A percentile compares a stretch with the other conserved stretches of the same genome.
These are phyloP conservation scores for Pao palembangensis DNA, from an alignment of 2,113 vertebrate species.

Conservation along the genomic window DNA sequence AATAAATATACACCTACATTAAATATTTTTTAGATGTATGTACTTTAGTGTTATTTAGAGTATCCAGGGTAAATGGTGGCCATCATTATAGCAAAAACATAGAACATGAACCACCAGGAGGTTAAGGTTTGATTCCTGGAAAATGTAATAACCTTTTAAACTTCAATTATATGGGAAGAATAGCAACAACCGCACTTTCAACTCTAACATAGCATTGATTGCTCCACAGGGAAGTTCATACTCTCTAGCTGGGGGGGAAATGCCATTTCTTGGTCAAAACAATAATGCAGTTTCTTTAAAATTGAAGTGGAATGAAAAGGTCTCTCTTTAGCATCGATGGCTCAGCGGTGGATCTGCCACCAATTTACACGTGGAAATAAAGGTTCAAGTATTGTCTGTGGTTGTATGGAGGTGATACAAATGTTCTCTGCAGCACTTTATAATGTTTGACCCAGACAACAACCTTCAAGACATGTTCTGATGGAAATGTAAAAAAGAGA, in stretches of 20 bases:
- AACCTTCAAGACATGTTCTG: slow-evolving; percentile 6
- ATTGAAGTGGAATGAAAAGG: slow-evolving; percentile 22
- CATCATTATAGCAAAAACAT: slow-evolving; percentile 12
- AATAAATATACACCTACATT: too few relatives aligned
- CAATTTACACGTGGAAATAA: neutral
- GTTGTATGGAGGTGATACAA: neutral
- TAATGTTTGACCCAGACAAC: neutral
- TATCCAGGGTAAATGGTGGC: slow-evolving; percentile 5
- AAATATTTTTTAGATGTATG: too few relatives aligned
- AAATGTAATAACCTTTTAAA: slow-evolving; percentile 39
- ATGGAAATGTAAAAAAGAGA: slow-evolving; percentile 40
- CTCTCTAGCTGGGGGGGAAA: neutral
- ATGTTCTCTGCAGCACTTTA: neutral
- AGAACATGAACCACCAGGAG: neutral
- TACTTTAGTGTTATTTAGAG: neutral
- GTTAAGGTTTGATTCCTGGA: slow-evolving; percentile 11
- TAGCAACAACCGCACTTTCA: slow-evolving; percentile 18
- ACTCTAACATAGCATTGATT: slow-evolving; percentile 13
- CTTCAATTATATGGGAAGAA: slow-evolving; percentile 28
- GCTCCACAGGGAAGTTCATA: neutral
- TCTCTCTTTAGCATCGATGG: slow-evolving; percentile 2
- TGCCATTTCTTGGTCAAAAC: slow-evolving; percentile 10
- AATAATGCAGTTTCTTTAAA: slow-evolving; percentile 11
- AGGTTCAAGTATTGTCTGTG: too few relatives aligned
- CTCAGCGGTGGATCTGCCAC: neutral